A percentile compares a stretch with the other conserved stretches of the same genome.
Evolutionary conservation across 2,797 vertebrate species (phyloP).

Genomic region (Poecilia gillii): DNA sequence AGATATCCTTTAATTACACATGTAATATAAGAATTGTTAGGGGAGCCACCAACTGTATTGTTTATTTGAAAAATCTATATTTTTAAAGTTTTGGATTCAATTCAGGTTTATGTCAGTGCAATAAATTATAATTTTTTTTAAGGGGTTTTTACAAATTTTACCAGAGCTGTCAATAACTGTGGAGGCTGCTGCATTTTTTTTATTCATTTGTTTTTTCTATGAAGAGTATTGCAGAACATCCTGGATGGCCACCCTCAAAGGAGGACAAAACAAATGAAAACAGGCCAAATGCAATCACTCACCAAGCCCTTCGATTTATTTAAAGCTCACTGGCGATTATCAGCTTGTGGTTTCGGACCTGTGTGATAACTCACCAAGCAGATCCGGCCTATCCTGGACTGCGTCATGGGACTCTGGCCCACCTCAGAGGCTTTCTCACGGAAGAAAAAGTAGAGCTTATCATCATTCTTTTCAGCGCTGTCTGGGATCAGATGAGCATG

Average conservation of each 20-base stretch:
- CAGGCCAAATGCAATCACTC: conserved; percentile 34
- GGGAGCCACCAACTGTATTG: background rate
- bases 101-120: background rate
- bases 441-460: conserved; percentile 99
- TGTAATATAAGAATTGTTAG: background rate
- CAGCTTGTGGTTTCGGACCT: conserved; percentile 43
- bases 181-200: background rate
- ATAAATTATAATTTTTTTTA: background rate
- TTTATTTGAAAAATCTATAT: background rate
- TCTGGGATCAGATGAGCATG: conserved; percentile 96
- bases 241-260: conserved; percentile 28
- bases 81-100: background rate
- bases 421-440: conserved; percentile 93
- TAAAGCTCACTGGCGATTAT: conserved; percentile 38
- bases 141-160: background rate
- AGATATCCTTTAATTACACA: background rate
- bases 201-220: background rate
- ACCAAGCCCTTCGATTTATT: conserved; percentile 38
- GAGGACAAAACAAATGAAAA: conserved; percentile 15
- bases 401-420: conserved; percentile 92
- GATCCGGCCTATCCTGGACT: conserved; percentile 95
- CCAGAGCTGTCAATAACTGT: background rate
- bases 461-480: conserved; percentile 93
- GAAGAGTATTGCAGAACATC: conserved; percentile 24
- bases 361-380: conserved; percentile 87